Base-by-base conservation (phyloP, 2,888 invertebrate genomes). In the Yponomeuta plumbellus region DNA sequence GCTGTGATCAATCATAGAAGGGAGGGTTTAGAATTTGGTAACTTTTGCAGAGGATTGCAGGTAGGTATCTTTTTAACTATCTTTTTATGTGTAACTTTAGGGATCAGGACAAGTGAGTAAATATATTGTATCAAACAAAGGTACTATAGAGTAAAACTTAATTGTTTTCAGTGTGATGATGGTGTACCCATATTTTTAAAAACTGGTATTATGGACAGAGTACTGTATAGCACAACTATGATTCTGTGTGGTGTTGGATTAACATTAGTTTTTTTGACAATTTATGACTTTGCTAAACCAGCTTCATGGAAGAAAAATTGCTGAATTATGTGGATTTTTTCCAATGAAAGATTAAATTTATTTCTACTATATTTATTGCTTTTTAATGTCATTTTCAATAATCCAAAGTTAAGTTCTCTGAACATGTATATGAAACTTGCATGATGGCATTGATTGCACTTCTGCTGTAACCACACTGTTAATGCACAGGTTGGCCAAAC, bases 401-500 rank as follows among this genome's bases (percentile, higher is more conserved):
- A 34, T 6, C 34, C 34, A 34, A 26, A 34, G 34, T 59, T 59
- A 44, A 40, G 22, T 61, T 61, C 21, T 93, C 85, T 96, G 96
- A 40, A 97, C 96, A 91, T 97, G 96, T 78, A 97, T 96, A 80
- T 97, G 96, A 85, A 97, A 97, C 92, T 97, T 97, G 85, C 97
- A 97, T 6, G 95, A 96, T 26, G 99, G 98, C 94, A 99, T 96
- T 64, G 95, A 93, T 76, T 96, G 95, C 17, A 98, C 96, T 91
- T 99, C 98, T 5, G 98, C 98, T 20, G 98, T 99, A 1, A 99
- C 99, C 66, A 98, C 94, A 81, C 97, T 97, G 76, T 95, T 95
- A 70, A 98, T 96, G 68, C 98, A 98, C 69, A 99, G 93, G 90
- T 99, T 99, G 21, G 98, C 97, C 70, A 99, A 90, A 64, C 98